A percentile compares a stretch with the other conserved stretches of the same genome.
Conservation (phyloP, 2,113 vertebrate genomes). For the Acrocephalus kingi region DNA sequence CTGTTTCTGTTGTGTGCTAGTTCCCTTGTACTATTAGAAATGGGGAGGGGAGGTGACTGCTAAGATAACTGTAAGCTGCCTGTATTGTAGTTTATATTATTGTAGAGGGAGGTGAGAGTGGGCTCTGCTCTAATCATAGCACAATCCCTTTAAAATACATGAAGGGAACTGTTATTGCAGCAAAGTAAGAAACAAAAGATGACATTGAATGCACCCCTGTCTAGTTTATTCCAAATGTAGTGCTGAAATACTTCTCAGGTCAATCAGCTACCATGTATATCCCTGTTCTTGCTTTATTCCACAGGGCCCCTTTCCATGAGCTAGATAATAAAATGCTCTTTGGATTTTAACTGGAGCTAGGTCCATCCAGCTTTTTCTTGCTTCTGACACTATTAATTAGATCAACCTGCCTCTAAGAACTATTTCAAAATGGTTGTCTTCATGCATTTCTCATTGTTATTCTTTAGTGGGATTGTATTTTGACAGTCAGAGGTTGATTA, state of each 20-base stretch:
- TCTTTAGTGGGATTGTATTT: slow-evolving; percentile 55
- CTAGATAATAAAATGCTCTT: slow-evolving; percentile 36
- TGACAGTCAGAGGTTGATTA: slow-evolving; percentile 67
- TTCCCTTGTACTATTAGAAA: neutral
- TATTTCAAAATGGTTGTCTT: slow-evolving; percentile 47
- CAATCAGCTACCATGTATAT: neutral
- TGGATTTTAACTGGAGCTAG: slow-evolving; percentile 30
- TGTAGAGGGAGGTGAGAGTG: neutral
- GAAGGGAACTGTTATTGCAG: neutral
- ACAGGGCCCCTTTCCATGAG: neutral
- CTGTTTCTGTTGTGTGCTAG: neutral
- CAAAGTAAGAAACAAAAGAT: neutral
- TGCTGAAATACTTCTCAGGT: neutral
- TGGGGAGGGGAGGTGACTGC: neutral
- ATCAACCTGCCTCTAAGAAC: slow-evolving; percentile 53
- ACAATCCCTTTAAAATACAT: neutral
- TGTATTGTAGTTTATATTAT: neutral
- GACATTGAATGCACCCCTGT: neutral
- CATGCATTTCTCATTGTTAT: slow-evolving; percentile 30
- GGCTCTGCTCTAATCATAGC: neutral
- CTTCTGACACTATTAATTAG: slow-evolving; percentile 69
- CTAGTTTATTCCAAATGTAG: neutral
- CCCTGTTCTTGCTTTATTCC: slow-evolving; percentile 3
- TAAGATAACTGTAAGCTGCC: neutral
- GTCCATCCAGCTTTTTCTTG: slow-evolving; percentile 59